Evolutionary conservation across 2,888 invertebrate species (phyloP), one percentile per base, ranked within the genome.

Genomic region (Agrochola lota): DNA sequence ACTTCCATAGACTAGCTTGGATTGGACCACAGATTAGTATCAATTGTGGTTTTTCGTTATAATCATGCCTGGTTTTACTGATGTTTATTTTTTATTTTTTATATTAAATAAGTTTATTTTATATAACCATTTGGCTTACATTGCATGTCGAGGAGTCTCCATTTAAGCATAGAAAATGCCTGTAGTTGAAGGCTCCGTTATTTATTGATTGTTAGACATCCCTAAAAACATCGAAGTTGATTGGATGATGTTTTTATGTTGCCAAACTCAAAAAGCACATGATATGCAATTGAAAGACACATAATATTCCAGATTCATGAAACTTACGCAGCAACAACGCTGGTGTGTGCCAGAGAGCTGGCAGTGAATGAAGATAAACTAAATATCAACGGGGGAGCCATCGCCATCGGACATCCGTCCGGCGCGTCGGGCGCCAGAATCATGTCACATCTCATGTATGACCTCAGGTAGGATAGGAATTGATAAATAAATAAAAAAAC

Each of bases 341-440:
- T 78, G 1, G 35, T 73, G 46, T 79, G 74, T 43, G 98, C 99
- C 8, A 99, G 99, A 92, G 99, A 98, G 85, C 97, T 99, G 59
- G 97, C 98, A 62, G 94, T 99, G 74, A 98, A 99, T 93, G 97
- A 98, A 74, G 97, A 97, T 84, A 99, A 98, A 92, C 95, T 99
- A 85, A 99, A 99, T 94, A 98, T 99, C 6, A 98, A 99, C 94
- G 99, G 99, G 43, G 99, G 99, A 74, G 99, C 99, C 76, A 98
- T 99, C 91, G 99, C 99, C 63, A 92, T 99, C 81, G 99, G 99
- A n/a, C 99, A 99, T 97, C 99, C 99, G 7, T 96, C 99, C n/a
- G 99, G 97, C 55, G 99, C 99, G 12, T 98, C 99, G 52, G 99
- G 99, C 11, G 97, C 98, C 20, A 97, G 99, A 92, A 74, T 79